Evolutionary conservation across 2,888 invertebrate genomes (phyloP), one percentile per base, ranked within the genome.

Genomic region (Pachliopta kotzebuea): DNA sequence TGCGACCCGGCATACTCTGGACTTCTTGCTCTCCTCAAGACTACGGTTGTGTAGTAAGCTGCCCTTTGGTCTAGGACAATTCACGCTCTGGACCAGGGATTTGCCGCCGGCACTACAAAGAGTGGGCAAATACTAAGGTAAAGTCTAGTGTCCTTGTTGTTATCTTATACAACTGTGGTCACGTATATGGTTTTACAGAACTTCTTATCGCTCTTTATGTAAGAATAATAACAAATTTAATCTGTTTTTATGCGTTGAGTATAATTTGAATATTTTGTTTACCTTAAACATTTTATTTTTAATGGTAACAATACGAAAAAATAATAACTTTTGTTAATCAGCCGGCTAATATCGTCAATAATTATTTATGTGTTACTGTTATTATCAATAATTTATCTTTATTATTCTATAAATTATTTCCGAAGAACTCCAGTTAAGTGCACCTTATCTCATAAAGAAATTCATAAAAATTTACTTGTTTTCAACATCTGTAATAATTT

Each of bases 121-220:
- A 67, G 74, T 76, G 70, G 76, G 78, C 83, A 84, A 81, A 80
- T 87, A 87, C 79, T 89, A 79, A 88, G 88, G 88, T 89, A 86
- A 78, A 21, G 76, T 72, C 74, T 70, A 70, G 68, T 76, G 78
- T 79, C 80, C 81, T 83, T 84, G 80, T 75, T 71, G 59, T 24
- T 66, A 56, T 67, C 55, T 45, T 18, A 18, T 18, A n/a, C 45
- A 45, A 17, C 24, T 45, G n/a, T 18, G 26, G 20, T 4, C 52
- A 37, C 21, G 37, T 29, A 50, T 54, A 42, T 45, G 45, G 45
- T n/a, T 66, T 58, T 65, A 60, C 57, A 59, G 50, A 60, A 62
- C 58, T 9, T 59, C 65, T 69, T 69, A 65, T 69, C 61, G 50
- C 21, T 17, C 53, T 18, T 54, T 24, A 18, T 54, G 24, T 54